A percentile compares a stretch with the other conserved stretches of the same genome.
Conservation (phyloP, 2,797 vertebrate species). For the Sebastolobus alascanus region DNA sequence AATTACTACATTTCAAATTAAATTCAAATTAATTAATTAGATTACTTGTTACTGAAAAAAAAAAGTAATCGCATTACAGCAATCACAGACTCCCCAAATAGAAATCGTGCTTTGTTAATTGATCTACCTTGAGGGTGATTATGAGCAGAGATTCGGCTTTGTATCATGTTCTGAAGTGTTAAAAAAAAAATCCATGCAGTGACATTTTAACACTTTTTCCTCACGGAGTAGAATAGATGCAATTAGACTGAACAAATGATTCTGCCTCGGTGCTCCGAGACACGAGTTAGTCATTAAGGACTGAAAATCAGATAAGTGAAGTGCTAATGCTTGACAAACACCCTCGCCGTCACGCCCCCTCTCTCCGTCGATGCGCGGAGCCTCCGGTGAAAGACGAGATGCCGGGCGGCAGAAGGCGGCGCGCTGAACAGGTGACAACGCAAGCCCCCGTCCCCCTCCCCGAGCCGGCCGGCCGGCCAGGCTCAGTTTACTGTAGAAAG, state of each 20-base stretch:
- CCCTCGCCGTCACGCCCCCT: conserved; percentile 42
- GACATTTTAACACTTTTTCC: background rate
- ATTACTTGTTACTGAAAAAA: background rate
- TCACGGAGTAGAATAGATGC: background rate
- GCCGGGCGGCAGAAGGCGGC: conserved; percentile 71
- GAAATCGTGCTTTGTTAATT: background rate
- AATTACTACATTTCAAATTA: background rate
- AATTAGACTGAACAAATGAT: conserved; percentile 24
- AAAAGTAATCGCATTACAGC: background rate
- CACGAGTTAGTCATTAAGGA: conserved; percentile 46
- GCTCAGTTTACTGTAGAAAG: conserved; percentile 82
- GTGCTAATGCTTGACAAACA: conserved; percentile 65
- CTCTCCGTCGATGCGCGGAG: conserved; percentile 1
- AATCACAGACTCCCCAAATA: background rate
- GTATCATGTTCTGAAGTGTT: background rate
- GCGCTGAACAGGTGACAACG: conserved; percentile 79
- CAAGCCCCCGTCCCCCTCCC: conserved; percentile 45
- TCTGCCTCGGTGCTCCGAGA: conserved; percentile 2
- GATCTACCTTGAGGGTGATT: background rate
- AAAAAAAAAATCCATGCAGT: background rate
- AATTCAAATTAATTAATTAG: background rate
- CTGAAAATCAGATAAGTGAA: conserved; percentile 65
- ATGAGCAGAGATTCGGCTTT: background rate
- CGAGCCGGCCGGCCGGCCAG: conserved; percentile 43
- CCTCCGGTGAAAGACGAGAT: conserved; percentile 67